phyloP scores from a whole-genome alignment of 2,113 vertebrate species.

The Cyanoderma ruficeps region DNA sequence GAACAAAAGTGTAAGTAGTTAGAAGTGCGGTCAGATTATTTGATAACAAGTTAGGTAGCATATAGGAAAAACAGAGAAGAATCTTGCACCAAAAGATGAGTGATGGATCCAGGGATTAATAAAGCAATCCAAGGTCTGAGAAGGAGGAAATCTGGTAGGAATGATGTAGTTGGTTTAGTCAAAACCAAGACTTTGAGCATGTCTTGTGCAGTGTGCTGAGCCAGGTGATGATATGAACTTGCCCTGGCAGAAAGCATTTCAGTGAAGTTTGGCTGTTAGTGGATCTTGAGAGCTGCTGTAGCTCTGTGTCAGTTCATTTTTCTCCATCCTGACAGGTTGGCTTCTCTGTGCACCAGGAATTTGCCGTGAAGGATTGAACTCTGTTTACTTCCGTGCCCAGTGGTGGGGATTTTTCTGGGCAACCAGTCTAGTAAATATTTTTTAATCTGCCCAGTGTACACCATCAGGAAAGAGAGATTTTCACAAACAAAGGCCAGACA shows the following conservation, averaged over 20 bases:
- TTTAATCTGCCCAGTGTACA: neutral
- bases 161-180: neutral
- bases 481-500: neutral
- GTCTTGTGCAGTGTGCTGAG: neutral
- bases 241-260: neutral
- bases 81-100: neutral
- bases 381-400: too few relatives aligned
- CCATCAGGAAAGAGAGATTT: neutral
- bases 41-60: neutral
- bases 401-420: neutral
- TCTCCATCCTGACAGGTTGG: neutral
- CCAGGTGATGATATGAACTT: neutral
- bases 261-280: neutral
- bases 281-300: neutral
- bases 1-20: neutral
- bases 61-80: neutral
- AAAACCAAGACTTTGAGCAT: neutral
- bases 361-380: neutral
- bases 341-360: neutral
- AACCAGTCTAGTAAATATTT: neutral
- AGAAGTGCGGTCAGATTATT: neutral
- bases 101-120: neutral
- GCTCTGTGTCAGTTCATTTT: neutral
- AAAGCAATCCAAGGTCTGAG: neutral
- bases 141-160: neutral